Base-by-base conservation (phyloP, 2,797 vertebrate genomes). In the Halcyon leucocephala region DNA sequence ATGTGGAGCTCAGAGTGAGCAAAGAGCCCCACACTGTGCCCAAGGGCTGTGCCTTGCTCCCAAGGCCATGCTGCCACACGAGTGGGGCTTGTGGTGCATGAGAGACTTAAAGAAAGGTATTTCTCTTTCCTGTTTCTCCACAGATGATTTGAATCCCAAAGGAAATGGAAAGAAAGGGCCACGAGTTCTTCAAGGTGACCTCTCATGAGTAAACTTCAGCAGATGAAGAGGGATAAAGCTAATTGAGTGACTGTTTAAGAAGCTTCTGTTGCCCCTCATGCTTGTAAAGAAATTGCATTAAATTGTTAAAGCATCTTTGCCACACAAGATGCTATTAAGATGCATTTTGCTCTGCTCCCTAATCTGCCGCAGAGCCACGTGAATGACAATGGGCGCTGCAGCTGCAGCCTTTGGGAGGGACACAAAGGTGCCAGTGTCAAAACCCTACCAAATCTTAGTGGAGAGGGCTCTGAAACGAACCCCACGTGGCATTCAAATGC, bases 201-300 rank as follows among this genome's bases (percentile, higher is more conserved):
- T 70, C 82, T 83, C 49, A 13, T 31, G 44, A 70, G 61, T 29
- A 42, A 86, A 92, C 66, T 83, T 61, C 52, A 58, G 39, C 86
- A 74, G 65, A 74, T 82, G 70, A 89, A 52, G 48, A 71, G 57
- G 74, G 74, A 87, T 62, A 51, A 95, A 87, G 70, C 66, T 77
- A 84, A 90, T 74, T 57, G 61, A 86, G 78, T n/a, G 73, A 31
- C 78, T 62, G 46, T 17, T 89, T 91, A 83, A 91, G 89, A 70
- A 84, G 61, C 89, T 89, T 78, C 79, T 86, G 52, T 55, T 70
- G 52, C 13, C 42, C 57, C 79, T 95, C 52, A 6, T 37, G 61
- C 74, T 82, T 74, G 61, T 39, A 71, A 57, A 78, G 70, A 73
- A 87, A 82, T 84, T 85, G 48, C 57, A 85, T 87, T 84, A 71